Evolutionary conservation across 1,140 invertebrate genomes (phyloP), one percentile per base, ranked within the genome.

Genomic region (Macrosteles quadrilineatus): DNA sequence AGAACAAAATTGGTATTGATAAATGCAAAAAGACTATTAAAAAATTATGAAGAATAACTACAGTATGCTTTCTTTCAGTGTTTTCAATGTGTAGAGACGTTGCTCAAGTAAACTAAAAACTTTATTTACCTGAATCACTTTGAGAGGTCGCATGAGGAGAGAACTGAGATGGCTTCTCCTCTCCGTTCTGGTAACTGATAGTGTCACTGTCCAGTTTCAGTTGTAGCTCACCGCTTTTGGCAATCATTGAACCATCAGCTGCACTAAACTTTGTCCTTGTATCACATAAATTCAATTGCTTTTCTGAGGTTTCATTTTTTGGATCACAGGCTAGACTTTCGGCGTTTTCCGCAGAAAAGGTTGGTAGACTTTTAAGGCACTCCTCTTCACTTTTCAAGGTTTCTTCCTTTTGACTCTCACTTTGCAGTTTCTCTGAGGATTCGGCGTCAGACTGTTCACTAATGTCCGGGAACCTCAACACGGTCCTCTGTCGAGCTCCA

Each of bases 181-280:
- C 68, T 47, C 30, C 32, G 43, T 27, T 69, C 32, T 64, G 68
- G 30, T 69, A 64, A 30, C 40, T 45, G 30, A 53, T 47, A 0
- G 53, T 11, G 62, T 69, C 68, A 30, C 27, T 64, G 14, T 69
- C 68, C 2, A 45, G 17, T 50, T 64, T 69, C 3, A 69, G 14
- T 23, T 69, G 68, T 23, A 64, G 36, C 27, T 64, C 43, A 3
- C 31, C 43, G 14, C 80, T 81, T 74, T 80, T 81, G 21, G 81
- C 75, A 29, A 78, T 75, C 12, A 82, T 80, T 9, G 79, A 74
- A 72, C 80, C 83, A 40, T 84, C 82, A 64, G 78, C 81, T 0
- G 81, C 73, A 59, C 79, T 80, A 74, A 81, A 80, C 68, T 82
- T 81, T 47, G 32, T 31, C 25, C 25, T 66, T 66, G 32, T 21